Conservation (phyloP, 1,140 invertebrate genomes). For the Marisa cornuarietis region DNA sequence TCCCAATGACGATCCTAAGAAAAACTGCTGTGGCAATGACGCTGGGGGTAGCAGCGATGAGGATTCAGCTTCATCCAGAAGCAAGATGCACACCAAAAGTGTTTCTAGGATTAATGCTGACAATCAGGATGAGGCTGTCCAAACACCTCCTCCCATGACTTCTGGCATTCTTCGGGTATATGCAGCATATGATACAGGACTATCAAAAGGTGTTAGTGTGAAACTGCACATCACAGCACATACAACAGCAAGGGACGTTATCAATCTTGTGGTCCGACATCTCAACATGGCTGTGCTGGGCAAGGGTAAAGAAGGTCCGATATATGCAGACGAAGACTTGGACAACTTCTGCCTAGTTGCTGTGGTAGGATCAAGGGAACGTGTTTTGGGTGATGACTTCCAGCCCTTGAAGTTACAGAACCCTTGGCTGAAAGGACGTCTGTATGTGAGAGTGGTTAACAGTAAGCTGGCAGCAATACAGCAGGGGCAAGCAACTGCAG, state of each 20-base stretch:
- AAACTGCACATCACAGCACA: constrained; percentile 89
- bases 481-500: constrained; percentile 60
- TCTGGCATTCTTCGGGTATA: constrained; percentile 77
- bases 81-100: too few species aligned
- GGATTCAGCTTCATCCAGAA: too few species aligned
- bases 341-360: constrained; percentile 92
- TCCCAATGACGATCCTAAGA: constrained; percentile 45
- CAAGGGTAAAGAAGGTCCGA: constrained; percentile 85
- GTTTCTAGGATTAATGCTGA: too few species aligned
- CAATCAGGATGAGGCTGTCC: too few species aligned
- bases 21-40: not conserved
- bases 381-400: constrained; percentile 92
- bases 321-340: constrained; percentile 75
- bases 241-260: constrained; percentile 91
- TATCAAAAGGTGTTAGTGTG: constrained; percentile 89
- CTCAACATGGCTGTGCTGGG: constrained; percentile 90
- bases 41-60: not conserved
- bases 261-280: constrained; percentile 92
- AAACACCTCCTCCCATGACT: constrained; percentile 18
- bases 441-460: constrained; percentile 79
- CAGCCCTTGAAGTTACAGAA: constrained; percentile 90
- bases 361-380: constrained; percentile 89
- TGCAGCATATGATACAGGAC: constrained; percentile 92
- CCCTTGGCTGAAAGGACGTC: constrained; percentile 91
- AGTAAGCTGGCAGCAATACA: constrained; percentile 63